Evolutionary conservation across 2,888 invertebrate species (phyloP).

Genomic region (Malacosoma neustria): DNA sequence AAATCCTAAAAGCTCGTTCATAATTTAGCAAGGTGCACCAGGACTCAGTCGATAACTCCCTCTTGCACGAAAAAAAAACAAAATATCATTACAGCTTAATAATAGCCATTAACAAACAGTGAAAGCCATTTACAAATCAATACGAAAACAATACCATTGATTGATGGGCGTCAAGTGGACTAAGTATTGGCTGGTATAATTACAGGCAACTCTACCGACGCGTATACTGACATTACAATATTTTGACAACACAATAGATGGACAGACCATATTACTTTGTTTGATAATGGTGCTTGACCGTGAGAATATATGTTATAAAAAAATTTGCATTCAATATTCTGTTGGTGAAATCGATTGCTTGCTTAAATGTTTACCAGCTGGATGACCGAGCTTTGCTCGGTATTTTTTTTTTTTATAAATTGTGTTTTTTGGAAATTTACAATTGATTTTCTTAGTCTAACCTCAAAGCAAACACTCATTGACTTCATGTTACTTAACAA

Average conservation of each 20-base stretch:
- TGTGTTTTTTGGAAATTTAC: no score
- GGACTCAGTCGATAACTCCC: no score
- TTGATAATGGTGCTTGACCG: neutral
- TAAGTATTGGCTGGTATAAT: conserved; percentile 39
- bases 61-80: no score
- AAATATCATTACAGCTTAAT: neutral
- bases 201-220: conserved; percentile 34
- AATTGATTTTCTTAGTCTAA: no score
- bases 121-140: conserved; percentile 9
- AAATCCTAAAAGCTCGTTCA: neutral
- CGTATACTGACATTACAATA: conserved; percentile 31
- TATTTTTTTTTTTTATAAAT: no score
- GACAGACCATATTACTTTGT: conserved; percentile 4
- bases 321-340: no score
- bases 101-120: neutral
- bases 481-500: no score
- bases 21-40: no score
- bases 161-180: conserved; percentile 15
- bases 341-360: no score
- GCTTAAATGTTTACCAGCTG: no score
- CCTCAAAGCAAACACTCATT: no score
- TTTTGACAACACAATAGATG: conserved; percentile 43
- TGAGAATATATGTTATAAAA: neutral
- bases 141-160: conserved; percentile 14
- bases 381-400: no score